These are phyloP conservation scores for Lithodes maja DNA, from an alignment of 2,888 invertebrate species.

Conservation along the genomic window DNA sequence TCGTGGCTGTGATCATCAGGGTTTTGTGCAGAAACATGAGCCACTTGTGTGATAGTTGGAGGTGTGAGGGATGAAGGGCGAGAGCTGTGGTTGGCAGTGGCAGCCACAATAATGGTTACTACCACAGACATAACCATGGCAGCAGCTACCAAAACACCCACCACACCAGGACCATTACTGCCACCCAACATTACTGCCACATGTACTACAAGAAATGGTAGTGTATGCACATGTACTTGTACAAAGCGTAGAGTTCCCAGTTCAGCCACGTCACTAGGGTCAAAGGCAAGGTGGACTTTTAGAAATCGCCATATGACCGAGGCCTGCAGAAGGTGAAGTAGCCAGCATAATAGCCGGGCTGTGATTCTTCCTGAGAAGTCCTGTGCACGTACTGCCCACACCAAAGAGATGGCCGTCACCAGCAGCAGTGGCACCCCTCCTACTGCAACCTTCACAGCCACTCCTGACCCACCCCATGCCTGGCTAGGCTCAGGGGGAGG, in stretches of 20 bases:
- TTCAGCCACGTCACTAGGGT: slow-evolving; percentile 67
- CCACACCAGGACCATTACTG: slow-evolving; percentile 25
- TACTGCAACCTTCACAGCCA: slow-evolving; percentile 51
- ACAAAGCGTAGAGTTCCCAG: slow-evolving; percentile 67
- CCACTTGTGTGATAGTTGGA: slow-evolving; percentile 65
- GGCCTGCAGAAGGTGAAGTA: slow-evolving; percentile 63
- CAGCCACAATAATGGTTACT: slow-evolving; percentile 59
- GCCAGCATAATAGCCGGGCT: slow-evolving; percentile 66
- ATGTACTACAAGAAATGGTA: slow-evolving; percentile 68
- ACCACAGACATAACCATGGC: slow-evolving; percentile 59
- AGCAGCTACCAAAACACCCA: slow-evolving; percentile 45
- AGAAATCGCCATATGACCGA: slow-evolving; percentile 66
- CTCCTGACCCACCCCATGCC: slow-evolving; percentile 12
- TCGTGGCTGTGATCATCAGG: slow-evolving; percentile 50
- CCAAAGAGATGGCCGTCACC: slow-evolving; percentile 57
- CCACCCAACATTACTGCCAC: slow-evolving; percentile 56
- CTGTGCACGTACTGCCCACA: slow-evolving; percentile 68
- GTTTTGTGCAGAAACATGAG: slow-evolving; percentile 53
- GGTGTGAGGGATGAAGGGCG: slow-evolving; percentile 59
- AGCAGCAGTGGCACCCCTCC: slow-evolving; percentile 47
- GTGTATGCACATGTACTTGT: slow-evolving; percentile 66
- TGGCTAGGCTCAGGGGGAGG: background rate
- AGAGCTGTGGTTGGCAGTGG: slow-evolving; percentile 56
- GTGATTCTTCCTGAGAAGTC: slow-evolving; percentile 61
- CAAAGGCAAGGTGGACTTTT: slow-evolving; percentile 65